These are phyloP conservation scores for Hydropotes inermis DNA, from an alignment of 2,113 vertebrate species.

Conservation along the genomic window DNA sequence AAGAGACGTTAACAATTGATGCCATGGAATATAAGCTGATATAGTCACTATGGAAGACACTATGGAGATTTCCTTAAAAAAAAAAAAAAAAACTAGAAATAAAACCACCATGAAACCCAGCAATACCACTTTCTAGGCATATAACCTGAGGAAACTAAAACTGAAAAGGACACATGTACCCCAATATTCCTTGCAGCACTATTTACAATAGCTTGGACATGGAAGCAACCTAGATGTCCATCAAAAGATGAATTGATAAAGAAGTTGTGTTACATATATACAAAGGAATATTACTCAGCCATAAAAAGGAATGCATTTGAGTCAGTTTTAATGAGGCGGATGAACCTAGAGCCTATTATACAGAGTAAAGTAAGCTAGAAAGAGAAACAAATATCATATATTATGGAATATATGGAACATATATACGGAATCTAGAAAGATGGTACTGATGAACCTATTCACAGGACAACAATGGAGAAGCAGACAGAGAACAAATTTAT, in stretches of 20 bases:
- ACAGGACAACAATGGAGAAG: neutral
- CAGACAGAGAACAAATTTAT: neutral
- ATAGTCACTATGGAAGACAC: neutral
- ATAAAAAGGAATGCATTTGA: neutral
- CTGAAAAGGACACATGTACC: neutral
- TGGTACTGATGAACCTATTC: neutral
- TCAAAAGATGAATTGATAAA: neutral
- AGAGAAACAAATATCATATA: neutral
- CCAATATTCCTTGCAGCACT: neutral
- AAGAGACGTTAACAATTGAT: neutral
- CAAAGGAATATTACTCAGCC: neutral
- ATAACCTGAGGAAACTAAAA: neutral
- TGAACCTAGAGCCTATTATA: neutral
- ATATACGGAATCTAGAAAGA: neutral
- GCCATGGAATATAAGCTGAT: neutral
- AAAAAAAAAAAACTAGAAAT: neutral
- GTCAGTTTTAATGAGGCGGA: neutral
- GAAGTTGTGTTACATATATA: neutral
- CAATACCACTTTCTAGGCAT: neutral
- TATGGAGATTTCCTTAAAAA: neutral
- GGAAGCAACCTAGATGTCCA: neutral
- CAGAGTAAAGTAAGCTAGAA: neutral
- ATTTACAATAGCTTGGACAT: neutral
- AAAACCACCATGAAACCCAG: rapidly evolving
- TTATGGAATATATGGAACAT: neutral